Base-by-base conservation (phyloP, 2,888 invertebrate genomes). In the Drosophila incognita region DNA sequence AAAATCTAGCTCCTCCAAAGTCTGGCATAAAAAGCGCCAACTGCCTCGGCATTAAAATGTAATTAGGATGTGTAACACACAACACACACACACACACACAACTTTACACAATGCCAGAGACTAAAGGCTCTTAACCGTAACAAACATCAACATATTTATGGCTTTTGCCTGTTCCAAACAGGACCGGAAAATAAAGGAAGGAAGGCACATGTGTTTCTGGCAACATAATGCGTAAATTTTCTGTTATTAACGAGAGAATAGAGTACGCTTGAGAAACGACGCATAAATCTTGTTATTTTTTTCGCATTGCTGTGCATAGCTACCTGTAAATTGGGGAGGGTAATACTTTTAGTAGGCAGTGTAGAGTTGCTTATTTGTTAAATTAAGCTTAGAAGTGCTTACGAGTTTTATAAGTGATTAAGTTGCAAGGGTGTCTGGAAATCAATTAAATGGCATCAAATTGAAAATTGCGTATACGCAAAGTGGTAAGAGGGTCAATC, bases 21-120 rank as follows among this genome's bases (percentile, higher is more conserved):
- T 36, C 62, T 58, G 35, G 40, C 66, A 76, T 74, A 73, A 87
- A 87, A 83, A 66, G 66, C 63, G 64, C 38, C 58, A 69, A 65
- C 62, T 73, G 71, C 49, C 38, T 27, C 21, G 59, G 66, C 74
- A 81, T 90, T 79, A 87, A 88, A 81, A 83, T 83, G 83, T 83
- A 81, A 86, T 87, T 87, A 90, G 77, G 42, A 42, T 42, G 42
- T 46, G 13, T 21, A 13, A 46, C 46, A 46, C 46, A 21, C 21
- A 13, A 40, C 5, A 40, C 42, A 38, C 18, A 18, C 36, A 31
- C 52, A 31, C 52, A 64, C 51, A 35, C 57, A 53, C 21, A 11
- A 18, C 35, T 2, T 5, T 1, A 21, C 42, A 21, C 42, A 21
- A 7, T 46, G 7, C 46, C 33, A 53, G 46, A 11, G 52, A 36